Conservation (phyloP, 2,113 vertebrate species). For the Phyllostomus discolor region DNA sequence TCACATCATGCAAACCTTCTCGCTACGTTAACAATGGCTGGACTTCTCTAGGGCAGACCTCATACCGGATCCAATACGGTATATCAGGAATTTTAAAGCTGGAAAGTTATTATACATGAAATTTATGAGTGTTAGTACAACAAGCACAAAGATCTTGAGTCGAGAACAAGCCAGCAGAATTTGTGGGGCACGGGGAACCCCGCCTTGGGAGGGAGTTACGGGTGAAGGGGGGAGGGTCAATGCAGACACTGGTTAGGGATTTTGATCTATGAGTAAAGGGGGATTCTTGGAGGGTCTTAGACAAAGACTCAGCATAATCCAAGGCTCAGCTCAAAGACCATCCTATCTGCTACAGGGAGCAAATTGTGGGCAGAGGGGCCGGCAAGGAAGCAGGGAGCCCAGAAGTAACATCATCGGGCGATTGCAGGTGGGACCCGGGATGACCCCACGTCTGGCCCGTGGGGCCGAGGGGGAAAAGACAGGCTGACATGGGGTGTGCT, state of each 20-base stretch:
- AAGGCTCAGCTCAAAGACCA: not conserved
- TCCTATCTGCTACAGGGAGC: not conserved
- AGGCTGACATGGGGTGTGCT: no score
- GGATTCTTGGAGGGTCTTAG: not conserved
- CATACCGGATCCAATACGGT: not conserved
- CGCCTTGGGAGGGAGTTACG: no score
- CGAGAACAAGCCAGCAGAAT: not conserved
- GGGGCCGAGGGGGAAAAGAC: fast-evolving
- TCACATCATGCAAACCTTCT: no score
- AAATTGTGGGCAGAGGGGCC: fast-evolving
- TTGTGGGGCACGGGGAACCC: not conserved
- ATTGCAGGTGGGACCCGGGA: no score
- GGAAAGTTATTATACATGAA: not conserved
- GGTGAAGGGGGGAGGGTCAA: not conserved
- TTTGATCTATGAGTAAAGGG: not conserved
- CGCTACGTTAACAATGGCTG: no score
- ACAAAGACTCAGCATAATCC: not conserved
- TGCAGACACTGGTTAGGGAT: not conserved
- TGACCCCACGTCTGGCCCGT: not conserved
- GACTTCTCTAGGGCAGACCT: no score
- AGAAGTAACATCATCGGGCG: not conserved
- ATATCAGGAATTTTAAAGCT: not conserved
- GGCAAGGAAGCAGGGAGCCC: not conserved
- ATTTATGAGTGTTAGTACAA: not conserved
- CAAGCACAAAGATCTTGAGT: no score